Base-by-base conservation (phyloP, 1,140 invertebrate genomes). In the Amphibalanus amphitrite region DNA sequence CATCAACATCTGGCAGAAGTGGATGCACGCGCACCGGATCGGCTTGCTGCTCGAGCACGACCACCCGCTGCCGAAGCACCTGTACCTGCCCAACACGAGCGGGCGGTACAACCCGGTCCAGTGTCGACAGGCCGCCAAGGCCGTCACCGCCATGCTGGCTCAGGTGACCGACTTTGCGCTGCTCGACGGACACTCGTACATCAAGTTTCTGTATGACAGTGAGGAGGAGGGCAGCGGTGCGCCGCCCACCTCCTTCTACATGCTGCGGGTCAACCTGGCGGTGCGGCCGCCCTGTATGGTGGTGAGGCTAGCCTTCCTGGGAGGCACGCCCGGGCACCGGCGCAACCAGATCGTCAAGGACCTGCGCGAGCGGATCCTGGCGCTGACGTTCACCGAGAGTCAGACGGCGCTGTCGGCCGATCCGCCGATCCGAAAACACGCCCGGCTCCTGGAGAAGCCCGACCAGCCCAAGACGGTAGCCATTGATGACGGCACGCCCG, bases 101-200 rank as follows among this genome's bases (percentile, higher is more conserved):
- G 85, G 88, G 72, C 77, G 87, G 69, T 88, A 84, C 67, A 75
- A 77, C 47, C 81, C 84, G 29, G 83, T 91, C 23, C 87, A 89
- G 76, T 90, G 87, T 79, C 81, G 88, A 30, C 88, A 90, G 79
- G 87, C 89, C 1, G 82, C 85, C 1, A 84, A 85, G 0, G 84
- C 86, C 3, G 79, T 91, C 0, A 87, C 86, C 74, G 82, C 82
- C 0, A 82, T 88, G 75, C 79, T 91, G 8, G 85, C 86, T 75
- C 84, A 87, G 69, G 89, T 86, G 84, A 84, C 85, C 59, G 86
- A 88, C 0, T 92, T 92, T 81, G 85, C 89, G 0, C 82, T 92
- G 0, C 84, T 92, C 29, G 89, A 92, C 78, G 89, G 90, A 80
- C 86, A 90, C 75, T 88, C 88, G 17, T 92, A 91, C 75, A 84